Conservation (phyloP, 2,797 vertebrate genomes). For the Molossus alvarezi region DNA sequence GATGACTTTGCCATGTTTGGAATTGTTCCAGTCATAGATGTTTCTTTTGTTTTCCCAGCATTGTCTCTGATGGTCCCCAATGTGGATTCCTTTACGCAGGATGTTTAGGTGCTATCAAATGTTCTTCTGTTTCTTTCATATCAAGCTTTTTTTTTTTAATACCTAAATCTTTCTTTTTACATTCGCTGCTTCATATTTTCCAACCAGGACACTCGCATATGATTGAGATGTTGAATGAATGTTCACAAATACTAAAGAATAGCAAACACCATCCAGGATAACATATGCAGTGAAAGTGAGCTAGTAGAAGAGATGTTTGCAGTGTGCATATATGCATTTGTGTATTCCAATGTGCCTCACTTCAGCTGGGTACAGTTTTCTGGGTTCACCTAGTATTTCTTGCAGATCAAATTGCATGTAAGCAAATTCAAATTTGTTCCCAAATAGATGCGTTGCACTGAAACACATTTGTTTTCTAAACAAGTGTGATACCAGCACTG, state of each 20-base stretch:
- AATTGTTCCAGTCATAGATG: neutral
- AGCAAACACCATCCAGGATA: neutral
- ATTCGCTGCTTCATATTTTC: neutral
- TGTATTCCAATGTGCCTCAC: neutral
- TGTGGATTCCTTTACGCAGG: neutral
- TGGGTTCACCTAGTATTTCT: neutral
- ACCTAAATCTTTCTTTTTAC: neutral
- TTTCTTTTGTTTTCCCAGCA: neutral
- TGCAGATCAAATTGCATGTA: neutral
- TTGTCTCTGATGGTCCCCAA: neutral
- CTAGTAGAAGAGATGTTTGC: neutral
- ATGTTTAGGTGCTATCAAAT: neutral
- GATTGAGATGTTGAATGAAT: neutral
- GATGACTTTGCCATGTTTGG: neutral
- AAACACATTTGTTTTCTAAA: neutral
- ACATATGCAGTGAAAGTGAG: neutral
- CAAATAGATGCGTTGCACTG: neutral
- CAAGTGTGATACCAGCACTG: neutral
- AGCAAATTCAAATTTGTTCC: neutral
- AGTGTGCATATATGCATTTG: neutral
- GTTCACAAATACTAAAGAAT: neutral
- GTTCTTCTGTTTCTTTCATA: neutral
- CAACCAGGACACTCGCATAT: neutral
- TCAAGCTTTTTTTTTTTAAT: neutral
- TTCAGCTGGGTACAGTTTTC: neutral